A percentile compares a stretch with the other conserved stretches of the same genome.
These are phyloP conservation scores for Liposcelis brunnea DNA, from an alignment of 2,888 invertebrate genomes.

Conservation along the genomic window DNA sequence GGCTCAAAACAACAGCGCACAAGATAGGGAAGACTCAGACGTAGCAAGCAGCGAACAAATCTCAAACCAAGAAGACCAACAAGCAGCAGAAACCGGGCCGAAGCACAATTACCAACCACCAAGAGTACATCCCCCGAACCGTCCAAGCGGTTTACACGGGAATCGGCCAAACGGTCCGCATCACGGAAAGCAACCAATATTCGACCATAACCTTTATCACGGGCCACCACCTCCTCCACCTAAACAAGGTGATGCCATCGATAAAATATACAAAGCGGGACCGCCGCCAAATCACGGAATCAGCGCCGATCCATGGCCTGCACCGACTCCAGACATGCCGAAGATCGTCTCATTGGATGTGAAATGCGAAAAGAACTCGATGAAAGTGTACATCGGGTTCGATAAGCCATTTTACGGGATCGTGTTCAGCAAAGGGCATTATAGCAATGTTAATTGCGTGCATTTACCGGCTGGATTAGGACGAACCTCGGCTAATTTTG, in stretches of 20 bases:
- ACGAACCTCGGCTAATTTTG: conserved; percentile 71
- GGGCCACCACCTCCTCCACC: conserved; percentile 53
- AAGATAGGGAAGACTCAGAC: conserved; percentile 42
- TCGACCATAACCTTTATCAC: conserved; percentile 41
- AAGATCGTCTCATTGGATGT: conserved; percentile 84
- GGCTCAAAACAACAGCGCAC: conserved; percentile 20
- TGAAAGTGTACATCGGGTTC: conserved; percentile 87
- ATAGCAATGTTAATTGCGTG: conserved; percentile 81
- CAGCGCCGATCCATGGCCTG: conserved; percentile 64
- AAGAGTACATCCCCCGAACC: conserved; percentile 8
- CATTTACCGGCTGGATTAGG: conserved; percentile 80
- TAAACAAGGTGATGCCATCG: conserved; percentile 28
- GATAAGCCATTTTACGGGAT: conserved; percentile 93
- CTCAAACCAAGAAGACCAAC: conserved; percentile 52
- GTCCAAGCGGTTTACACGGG: background rate
- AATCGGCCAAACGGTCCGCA: conserved; percentile 30
- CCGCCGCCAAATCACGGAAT: conserved; percentile 15
- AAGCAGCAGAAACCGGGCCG: conserved; percentile 25
- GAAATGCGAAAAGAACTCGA: conserved; percentile 83
- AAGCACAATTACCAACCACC: conserved; percentile 24
- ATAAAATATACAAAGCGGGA: conserved; percentile 19
- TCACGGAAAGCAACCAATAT: conserved; percentile 27
- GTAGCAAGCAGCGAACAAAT: conserved; percentile 45
- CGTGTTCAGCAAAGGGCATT: conserved; percentile 86
- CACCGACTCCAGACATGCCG: conserved; percentile 73